These are phyloP conservation scores for Myotis planiceps DNA, from an alignment of 2,797 vertebrate genomes.

Conservation along the genomic window DNA sequence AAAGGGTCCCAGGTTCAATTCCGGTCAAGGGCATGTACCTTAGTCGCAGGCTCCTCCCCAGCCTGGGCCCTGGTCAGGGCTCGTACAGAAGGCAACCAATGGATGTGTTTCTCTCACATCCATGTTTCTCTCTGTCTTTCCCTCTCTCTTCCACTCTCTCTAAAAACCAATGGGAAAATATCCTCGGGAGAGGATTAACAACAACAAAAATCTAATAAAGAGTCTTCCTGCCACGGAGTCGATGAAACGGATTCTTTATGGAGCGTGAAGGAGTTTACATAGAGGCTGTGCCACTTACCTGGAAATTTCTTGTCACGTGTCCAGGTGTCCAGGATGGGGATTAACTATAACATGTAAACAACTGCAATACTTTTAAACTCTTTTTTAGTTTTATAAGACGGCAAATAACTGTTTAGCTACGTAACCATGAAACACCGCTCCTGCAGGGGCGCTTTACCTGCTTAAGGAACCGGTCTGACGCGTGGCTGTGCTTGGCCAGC, in stretches of 20 bases:
- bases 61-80: no score
- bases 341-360: background rate
- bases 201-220: background rate
- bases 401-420: background rate
- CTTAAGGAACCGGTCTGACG: constrained; percentile 94
- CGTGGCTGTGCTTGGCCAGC: constrained; percentile 90
- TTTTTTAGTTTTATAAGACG: background rate
- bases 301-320: background rate
- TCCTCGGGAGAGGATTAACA: no score
- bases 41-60: no score
- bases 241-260: background rate
- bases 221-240: background rate
- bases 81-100: no score
- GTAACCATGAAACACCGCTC: background rate
- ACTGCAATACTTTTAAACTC: background rate
- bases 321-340: background rate
- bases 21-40: no score
- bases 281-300: background rate
- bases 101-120: no score
- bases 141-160: no score
- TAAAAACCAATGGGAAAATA: no score
- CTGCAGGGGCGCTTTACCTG: constrained; percentile 87
- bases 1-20: no score
- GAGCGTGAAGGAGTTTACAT: background rate
- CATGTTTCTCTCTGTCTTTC: no score